A percentile compares a stretch with the other conserved stretches of the same genome.
Evolutionary conservation across 1,140 invertebrate species (phyloP).

Genomic region (Oncopodura yosiiana): DNA sequence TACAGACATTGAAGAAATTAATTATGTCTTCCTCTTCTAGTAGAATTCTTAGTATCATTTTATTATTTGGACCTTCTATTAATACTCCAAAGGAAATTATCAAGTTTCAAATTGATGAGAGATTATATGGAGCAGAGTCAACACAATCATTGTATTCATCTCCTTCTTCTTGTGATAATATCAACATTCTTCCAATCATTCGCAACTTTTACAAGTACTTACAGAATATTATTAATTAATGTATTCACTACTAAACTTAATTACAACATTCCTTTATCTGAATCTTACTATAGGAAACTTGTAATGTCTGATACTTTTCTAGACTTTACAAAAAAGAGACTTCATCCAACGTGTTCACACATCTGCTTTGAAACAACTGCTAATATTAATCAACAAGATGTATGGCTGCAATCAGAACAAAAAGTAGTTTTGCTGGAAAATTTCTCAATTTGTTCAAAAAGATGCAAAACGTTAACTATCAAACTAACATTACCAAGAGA

Average conservation of each 20-base stretch:
- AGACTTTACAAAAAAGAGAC: conserved; percentile 11
- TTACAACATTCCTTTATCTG: neutral
- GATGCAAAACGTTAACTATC: neutral
- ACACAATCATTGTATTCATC: neutral
- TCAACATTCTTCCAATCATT: neutral
- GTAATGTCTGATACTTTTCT: conserved; percentile 14
- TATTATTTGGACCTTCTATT: conserved; percentile 18
- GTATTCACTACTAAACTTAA: neutral
- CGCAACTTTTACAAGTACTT: conserved; percentile 14
- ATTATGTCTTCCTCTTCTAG: neutral
- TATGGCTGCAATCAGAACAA: too few relatives aligned
- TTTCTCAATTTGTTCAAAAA: neutral
- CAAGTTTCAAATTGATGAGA: conserved; percentile 1
- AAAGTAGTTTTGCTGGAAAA: neutral
- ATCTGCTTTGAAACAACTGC: too few relatives aligned
- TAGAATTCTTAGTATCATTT: neutral
- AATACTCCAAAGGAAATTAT: conserved; percentile 24
- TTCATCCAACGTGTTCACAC: too few relatives aligned
- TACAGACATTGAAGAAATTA: neutral
- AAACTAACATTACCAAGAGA: neutral
- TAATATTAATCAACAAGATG: too few relatives aligned
- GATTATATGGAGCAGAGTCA: neutral
- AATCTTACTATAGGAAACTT: conserved; percentile 15
- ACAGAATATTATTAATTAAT: neutral
- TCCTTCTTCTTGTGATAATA: neutral